Evolutionary conservation across 2,797 vertebrate species (phyloP).

Genomic region (Pseudochirops cupreus): DNA sequence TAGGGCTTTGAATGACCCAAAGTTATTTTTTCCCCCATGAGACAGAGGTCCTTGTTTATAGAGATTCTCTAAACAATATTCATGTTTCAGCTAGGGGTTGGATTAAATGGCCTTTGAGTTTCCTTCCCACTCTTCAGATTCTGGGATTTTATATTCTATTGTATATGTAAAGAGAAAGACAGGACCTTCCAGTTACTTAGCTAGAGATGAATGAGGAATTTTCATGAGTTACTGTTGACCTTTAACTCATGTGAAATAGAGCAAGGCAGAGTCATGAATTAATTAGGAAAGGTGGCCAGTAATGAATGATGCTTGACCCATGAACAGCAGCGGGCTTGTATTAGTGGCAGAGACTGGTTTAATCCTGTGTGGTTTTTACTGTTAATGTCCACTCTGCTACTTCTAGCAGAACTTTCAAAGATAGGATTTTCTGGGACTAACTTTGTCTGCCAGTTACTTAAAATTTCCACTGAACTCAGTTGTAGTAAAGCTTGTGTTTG

Average conservation of each 20-base stretch:
- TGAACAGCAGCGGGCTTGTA: not conserved
- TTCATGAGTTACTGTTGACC: conserved; percentile 56
- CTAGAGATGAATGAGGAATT: conserved; percentile 5
- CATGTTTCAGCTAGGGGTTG: too few relatives aligned
- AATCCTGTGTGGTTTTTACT: conserved; percentile 9
- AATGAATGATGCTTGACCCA: conserved; percentile 40
- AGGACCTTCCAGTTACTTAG: not conserved
- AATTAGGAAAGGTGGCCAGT: conserved; percentile 57
- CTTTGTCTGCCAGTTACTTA: not conserved
- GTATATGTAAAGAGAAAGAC: conserved; percentile 13
- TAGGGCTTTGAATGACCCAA: not conserved
- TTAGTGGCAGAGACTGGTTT: conserved; percentile 31
- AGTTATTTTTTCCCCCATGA: too few relatives aligned
- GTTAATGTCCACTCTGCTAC: conserved; percentile 46
- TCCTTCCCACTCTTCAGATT: not conserved
- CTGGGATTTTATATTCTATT: not conserved
- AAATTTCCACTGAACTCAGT: not conserved
- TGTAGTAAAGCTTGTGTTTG: not conserved
- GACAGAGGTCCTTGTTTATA: too few relatives aligned
- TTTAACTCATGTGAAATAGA: conserved; percentile 56
- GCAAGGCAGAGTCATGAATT: conserved; percentile 26
- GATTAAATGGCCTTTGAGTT: not conserved
- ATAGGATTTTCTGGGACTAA: not conserved
- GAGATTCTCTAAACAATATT: too few relatives aligned
- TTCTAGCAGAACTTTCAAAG: conserved; percentile 27